Percentiles rank a stretch among this genome's conserved stretches.
These are phyloP conservation scores for Silvanus unidentatus DNA, from an alignment of 2,888 invertebrate species.

Conservation along the genomic window DNA sequence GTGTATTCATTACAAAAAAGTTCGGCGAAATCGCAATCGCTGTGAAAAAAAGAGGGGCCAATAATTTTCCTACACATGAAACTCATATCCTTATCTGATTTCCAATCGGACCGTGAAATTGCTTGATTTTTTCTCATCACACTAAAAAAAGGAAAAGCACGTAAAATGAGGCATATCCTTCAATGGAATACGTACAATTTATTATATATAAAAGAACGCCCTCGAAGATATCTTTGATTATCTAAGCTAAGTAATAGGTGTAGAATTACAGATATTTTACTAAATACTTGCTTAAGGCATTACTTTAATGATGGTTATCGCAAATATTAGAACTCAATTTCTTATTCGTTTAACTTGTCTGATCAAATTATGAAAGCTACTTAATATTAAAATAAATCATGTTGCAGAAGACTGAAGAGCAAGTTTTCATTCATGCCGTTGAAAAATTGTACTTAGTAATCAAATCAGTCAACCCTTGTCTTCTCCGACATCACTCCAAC, in stretches of 20 bases:
- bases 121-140: no score
- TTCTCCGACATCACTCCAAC: no score
- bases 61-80: no score
- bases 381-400: conserved; percentile 1
- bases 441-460: no score
- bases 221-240: conserved; percentile 23
- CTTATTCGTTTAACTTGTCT: conserved; percentile 4
- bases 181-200: conserved; percentile 18
- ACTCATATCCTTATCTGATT: no score
- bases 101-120: no score
- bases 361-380: background rate
- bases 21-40: no score
- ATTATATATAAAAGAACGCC: conserved; percentile 22
- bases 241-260: conserved; percentile 28
- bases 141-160: background rate
- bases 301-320: conserved; percentile 24
- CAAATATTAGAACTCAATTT: conserved; percentile 25
- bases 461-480: no score
- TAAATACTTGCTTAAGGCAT: conserved; percentile 27
- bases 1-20: no score
- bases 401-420: background rate
- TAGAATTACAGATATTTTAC: conserved; percentile 31
- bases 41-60: no score
- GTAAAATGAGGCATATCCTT: conserved; percentile 25
- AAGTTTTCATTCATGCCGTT: no score